Base-by-base conservation (phyloP, 2,888 invertebrate species). In the Holacanthella duospinosa region DNA sequence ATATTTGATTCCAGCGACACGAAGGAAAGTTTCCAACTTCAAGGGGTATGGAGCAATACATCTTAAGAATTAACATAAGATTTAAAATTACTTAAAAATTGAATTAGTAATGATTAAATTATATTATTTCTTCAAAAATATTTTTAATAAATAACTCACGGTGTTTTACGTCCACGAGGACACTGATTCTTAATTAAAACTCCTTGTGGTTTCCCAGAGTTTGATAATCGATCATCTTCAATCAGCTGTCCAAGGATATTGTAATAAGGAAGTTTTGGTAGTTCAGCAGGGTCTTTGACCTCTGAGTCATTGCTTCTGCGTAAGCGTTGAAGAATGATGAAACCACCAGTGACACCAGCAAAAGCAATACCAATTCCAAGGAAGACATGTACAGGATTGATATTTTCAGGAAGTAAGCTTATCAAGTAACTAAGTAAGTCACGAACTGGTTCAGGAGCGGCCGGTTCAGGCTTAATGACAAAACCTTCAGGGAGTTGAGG, bases 21-120 rank as follows among this genome's bases (percentile, higher is more conserved):
- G 64, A 29, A 73, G 62, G 53, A 68, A 71, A 2, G 71, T 73
- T 55, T 73, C 73, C 54, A 73, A 55, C 53, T 71, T 70, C 6
- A 73, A 48, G 1, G 70, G 64, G 56, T 66, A 71, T 3, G 71
- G 70, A 16, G 69, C 64, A 48, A 71, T 66, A 26, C 61, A 27
- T 55, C 28, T 27, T 4, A 12, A 21, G 6, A 53, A 53, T 12
- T 53, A 53, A 36, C 6, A 36, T 36, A 36, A n/a, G n/a, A n/a
- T n/a, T n/a, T n/a, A n/a, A n/a, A n/a, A n/a, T n/a, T n/a, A n/a
- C n/a, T n/a, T n/a, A n/a, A n/a, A n/a, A n/a, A n/a, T n/a, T n/a
- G n/a, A 36, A 36, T 36, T 36, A 36, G 36, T 36, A 16, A 36
- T 16, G 16, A 9, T 6, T 36, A 9, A 48, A 9, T 21, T 21